Conservation (phyloP, 2,888 invertebrate genomes). For the Neoscelio sp. region DNA sequence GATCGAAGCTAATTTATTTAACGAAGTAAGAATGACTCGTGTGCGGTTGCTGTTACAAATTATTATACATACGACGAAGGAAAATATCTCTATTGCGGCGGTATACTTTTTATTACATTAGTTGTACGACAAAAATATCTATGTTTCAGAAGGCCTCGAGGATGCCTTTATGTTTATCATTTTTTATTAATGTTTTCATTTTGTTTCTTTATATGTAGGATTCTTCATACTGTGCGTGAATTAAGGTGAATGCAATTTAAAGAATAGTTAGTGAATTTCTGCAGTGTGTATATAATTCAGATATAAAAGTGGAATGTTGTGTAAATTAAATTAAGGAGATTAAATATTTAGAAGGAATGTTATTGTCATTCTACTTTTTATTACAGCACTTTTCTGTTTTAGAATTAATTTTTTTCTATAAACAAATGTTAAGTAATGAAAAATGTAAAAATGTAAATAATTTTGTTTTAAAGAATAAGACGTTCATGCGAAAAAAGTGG, state of each 20-base stretch:
- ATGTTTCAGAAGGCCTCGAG: constrained; percentile 68
- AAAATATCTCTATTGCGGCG: constrained; percentile 59
- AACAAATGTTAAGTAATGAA: neutral
- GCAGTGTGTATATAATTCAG: neutral
- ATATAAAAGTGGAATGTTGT: neutral
- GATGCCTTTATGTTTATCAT: constrained; percentile 59
- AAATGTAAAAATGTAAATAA: constrained; percentile 3
- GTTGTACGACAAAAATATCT: constrained; percentile 67
- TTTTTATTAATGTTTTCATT: constrained; percentile 45
- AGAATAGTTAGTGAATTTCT: neutral
- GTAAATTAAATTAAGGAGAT: neutral
- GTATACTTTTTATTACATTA: constrained; percentile 54
- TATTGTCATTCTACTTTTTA: constrained; percentile 58
- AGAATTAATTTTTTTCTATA: neutral
- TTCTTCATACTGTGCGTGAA: constrained; percentile 54
- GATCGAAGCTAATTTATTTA: constrained; percentile 35
- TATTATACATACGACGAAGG: constrained; percentile 44
- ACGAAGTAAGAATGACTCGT: constrained; percentile 24
- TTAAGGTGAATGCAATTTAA: no score
- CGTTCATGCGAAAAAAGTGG: neutral
- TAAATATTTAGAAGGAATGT: constrained; percentile 5
- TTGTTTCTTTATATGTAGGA: constrained; percentile 28
- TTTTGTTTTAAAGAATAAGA: neutral
- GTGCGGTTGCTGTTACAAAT: constrained; percentile 44
- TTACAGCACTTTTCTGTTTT: constrained; percentile 11